phyloP scores from a whole-genome alignment of 2,797 vertebrate species.

The Vespertilio murinus region DNA sequence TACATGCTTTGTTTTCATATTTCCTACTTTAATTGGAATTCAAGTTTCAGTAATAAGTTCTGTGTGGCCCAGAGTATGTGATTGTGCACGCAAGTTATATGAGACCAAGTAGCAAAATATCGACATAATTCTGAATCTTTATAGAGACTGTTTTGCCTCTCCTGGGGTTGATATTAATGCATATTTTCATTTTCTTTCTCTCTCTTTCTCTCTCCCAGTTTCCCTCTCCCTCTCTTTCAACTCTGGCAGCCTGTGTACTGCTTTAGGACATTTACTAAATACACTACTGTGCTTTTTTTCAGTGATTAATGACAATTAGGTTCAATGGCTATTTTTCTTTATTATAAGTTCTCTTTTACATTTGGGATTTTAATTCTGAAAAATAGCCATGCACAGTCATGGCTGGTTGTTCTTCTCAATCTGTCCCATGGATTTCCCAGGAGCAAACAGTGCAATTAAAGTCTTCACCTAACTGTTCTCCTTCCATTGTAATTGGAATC shows the following conservation, averaged over 20 bases:
- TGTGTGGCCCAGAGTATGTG: neutral
- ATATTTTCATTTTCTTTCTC: neutral
- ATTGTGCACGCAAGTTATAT: neutral
- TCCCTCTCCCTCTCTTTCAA: neutral
- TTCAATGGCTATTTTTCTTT: neutral
- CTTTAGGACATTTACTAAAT: constrained; percentile 35
- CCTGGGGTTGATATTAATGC: neutral
- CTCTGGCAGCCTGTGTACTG: neutral
- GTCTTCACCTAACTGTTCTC: constrained; percentile 10
- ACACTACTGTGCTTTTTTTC: neutral
- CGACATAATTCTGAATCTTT: neutral
- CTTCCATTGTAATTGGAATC: constrained; percentile 43
- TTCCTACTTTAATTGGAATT: neutral
- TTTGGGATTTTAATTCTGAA: constrained; percentile 45
- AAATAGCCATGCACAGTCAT: neutral
- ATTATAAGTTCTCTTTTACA: constrained; percentile 1
- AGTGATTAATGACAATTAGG: neutral
- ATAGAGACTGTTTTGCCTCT: neutral
- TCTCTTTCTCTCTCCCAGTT: too few species aligned
- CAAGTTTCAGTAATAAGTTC: neutral
- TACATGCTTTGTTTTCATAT: neutral
- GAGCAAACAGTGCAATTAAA: constrained; percentile 25
- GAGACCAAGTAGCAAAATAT: neutral
- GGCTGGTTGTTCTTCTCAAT: neutral
- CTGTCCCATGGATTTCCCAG: neutral